Evolutionary conservation across 2,797 vertebrate genomes (phyloP), one percentile per base, ranked within the genome.

Genomic region (Sciaenops ocellatus): DNA sequence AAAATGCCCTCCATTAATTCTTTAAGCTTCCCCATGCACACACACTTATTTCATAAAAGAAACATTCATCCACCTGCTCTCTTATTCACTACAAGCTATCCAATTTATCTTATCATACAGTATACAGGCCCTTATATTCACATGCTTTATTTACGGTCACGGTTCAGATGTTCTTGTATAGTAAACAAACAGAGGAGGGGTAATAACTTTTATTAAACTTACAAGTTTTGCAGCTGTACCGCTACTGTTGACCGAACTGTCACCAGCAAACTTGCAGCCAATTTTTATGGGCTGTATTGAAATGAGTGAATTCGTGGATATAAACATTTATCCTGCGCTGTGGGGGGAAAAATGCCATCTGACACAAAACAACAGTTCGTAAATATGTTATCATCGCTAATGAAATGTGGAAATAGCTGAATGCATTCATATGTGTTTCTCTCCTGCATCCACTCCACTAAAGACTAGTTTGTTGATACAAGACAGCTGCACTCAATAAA

Each of bases 401-500:
- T 85, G 73, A 89, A 87, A 81, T 69, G 89, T 67, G 80, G 80
- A 85, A 85, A 85, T 82, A 64, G 69, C 72, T 60, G 51, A 84
- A 82, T 63, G 64, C 72, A 67, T 83, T 89, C 75, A 65, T 69
- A 63, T 76, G 76, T 81, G 78, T 64, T 71, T 72, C 73, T 89
- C 74, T 80, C 51, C 75, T 69, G 52, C 70, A 68, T 78, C 78
- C 77, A 59, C 67, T 85, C 68, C 73, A 66, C 83, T 78, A 68
- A 89, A 76, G 80, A 84, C 87, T 66, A 50, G 89, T 89, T 90
- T 93, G 90, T 92, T 93, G 90, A 91, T 91, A 82, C 84, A 86
- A 85, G 87, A 87, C 89, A 93, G 90, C 92, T 94, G 90, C 82
- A 68, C 84, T 90, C 79, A 87, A 90, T 93, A 92, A 94, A 87